phyloP scores from a whole-genome alignment of 1,140 invertebrate species.

The Uloborus diversus region DNA sequence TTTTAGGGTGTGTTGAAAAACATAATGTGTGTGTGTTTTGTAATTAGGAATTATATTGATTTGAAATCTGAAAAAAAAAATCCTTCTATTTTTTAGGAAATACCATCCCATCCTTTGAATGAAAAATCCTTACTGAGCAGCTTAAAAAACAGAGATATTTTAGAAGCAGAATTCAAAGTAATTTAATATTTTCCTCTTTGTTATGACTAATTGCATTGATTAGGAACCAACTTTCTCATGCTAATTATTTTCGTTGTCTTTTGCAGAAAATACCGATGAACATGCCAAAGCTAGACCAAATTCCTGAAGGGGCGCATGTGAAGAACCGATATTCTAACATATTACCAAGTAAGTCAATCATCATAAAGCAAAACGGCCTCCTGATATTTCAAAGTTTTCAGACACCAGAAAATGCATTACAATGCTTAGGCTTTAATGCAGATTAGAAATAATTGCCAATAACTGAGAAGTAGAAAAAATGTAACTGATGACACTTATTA shows the following conservation, averaged over 20 bases:
- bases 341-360: constrained; percentile 39
- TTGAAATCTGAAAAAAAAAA: no score
- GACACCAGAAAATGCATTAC: no score
- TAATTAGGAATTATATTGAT: no score
- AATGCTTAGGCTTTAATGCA: no score
- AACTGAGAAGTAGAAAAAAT: no score
- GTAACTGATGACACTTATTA: no score
- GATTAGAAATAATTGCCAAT: no score
- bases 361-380: no score
- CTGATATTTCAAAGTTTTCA: no score
- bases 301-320: constrained; percentile 44
- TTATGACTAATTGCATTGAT: neutral
- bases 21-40: no score
- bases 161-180: constrained; percentile 51
- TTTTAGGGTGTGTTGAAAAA: no score
- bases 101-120: constrained; percentile 41
- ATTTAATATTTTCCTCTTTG: neutral
- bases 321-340: constrained; percentile 55
- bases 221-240: neutral
- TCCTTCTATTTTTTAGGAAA: constrained; percentile 26
- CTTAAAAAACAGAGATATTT: constrained; percentile 23
- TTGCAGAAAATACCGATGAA: constrained; percentile 48
- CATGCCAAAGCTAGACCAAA: constrained; percentile 44
- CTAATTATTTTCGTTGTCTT: neutral
- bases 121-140: constrained; percentile 20